Evolutionary conservation across 2,113 vertebrate species (phyloP).

Genomic region (Lampris megalopsis): DNA sequence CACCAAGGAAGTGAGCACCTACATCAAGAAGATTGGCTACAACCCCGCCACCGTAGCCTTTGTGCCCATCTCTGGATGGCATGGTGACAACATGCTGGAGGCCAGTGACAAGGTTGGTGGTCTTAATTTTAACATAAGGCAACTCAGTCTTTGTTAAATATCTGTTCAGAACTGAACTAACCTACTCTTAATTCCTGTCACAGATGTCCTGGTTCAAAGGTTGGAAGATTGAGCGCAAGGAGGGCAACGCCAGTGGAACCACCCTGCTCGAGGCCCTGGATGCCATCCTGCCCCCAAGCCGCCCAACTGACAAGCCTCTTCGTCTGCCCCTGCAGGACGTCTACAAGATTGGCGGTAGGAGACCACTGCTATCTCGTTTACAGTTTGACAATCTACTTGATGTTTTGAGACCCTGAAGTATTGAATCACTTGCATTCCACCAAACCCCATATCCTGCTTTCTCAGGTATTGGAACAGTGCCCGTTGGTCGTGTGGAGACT

Average conservation of each 20-base stretch:
- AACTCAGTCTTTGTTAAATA: no score
- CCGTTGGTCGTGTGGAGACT: conserved; percentile 85
- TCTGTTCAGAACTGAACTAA: no score
- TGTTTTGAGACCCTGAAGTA: neutral
- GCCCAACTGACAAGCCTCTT: conserved; percentile 82
- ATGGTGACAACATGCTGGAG: conserved; percentile 86
- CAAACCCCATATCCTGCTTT: neutral
- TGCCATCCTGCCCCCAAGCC: conserved; percentile 77
- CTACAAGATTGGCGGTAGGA: conserved; percentile 85
- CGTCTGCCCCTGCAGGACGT: conserved; percentile 86
- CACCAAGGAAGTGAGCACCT: conserved; percentile 83
- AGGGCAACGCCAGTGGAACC: conserved; percentile 72
- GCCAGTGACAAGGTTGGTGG: conserved; percentile 73
- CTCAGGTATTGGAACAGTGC: conserved; percentile 85
- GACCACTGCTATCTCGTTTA: no score
- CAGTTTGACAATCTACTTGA: no score
- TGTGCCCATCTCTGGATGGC: conserved; percentile 86
- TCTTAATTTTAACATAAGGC: no score
- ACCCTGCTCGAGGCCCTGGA: conserved; percentile 83
- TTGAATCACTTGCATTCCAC: neutral
- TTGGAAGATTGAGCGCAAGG: conserved; percentile 85
- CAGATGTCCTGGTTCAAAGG: conserved; percentile 85
- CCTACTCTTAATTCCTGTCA: neutral
- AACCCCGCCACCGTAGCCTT: conserved; percentile 81
- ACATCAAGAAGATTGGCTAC: conserved; percentile 88